Evolutionary conservation across 2,113 vertebrate species (phyloP).

Genomic region (Sula dactylatra): DNA sequence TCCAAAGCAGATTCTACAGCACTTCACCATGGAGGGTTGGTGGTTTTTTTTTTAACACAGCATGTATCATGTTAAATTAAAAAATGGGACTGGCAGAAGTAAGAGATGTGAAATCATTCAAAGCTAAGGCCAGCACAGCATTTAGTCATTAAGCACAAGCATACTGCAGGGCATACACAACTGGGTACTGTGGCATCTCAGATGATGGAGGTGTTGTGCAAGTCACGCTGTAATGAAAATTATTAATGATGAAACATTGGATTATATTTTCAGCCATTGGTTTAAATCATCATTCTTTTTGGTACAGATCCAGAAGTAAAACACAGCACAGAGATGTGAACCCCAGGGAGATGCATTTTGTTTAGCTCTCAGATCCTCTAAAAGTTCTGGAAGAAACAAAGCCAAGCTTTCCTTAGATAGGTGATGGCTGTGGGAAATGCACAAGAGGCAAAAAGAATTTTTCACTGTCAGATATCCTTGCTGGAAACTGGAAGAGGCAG

Average conservation of each 20-base stretch:
- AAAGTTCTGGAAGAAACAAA: neutral
- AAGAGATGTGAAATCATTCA: constrained; percentile 15
- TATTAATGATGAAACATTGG: neutral
- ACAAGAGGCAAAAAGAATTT: neutral
- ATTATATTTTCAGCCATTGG: neutral
- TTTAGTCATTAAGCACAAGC: neutral
- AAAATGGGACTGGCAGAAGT: constrained; percentile 2
- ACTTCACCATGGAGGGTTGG: neutral
- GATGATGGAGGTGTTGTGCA: neutral
- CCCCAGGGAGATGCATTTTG: neutral
- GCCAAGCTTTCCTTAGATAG: neutral
- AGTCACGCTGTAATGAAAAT: neutral
- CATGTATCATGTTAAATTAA: neutral
- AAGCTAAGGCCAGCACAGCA: neutral
- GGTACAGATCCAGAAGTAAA: neutral
- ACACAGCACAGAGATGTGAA: neutral
- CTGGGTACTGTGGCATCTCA: neutral
- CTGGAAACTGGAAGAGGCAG: constrained; percentile 5
- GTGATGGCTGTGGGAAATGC: neutral
- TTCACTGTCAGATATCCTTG: neutral
- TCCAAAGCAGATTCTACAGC: neutral
- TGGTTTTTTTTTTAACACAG: neutral
- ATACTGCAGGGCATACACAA: neutral
- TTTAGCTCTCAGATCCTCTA: neutral
- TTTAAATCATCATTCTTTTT: neutral